Percentiles rank a stretch among this genome's conserved stretches.
phyloP scores from a whole-genome alignment of 2,113 vertebrate genomes.

The Mesoclemmys tuberculata region DNA sequence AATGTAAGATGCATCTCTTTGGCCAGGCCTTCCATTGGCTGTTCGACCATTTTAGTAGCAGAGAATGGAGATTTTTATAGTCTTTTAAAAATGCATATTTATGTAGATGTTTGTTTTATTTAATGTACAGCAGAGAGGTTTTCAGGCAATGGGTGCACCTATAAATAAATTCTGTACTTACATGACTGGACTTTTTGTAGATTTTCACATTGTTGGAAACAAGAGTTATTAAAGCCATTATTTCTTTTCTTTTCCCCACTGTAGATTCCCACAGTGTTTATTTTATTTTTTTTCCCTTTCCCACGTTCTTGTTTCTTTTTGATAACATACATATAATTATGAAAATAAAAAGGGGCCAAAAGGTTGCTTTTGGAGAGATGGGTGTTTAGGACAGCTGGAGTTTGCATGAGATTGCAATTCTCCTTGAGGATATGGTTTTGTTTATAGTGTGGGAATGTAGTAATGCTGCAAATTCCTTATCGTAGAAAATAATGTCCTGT shows the following conservation, averaged over 20 bases:
- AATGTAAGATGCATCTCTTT: neutral
- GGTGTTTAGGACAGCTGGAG: neutral
- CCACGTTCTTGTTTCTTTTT: conserved; percentile 61
- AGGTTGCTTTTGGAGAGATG: conserved; percentile 31
- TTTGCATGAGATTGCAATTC: neutral
- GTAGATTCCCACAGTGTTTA: conserved; percentile 55
- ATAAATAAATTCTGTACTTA: neutral
- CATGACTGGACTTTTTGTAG: neutral
- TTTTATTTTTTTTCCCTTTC: conserved; percentile 65
- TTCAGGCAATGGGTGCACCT: neutral
- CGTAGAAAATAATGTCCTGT: neutral
- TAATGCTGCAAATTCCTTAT: neutral
- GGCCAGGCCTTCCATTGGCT: neutral
- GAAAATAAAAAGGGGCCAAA: conserved; percentile 68
- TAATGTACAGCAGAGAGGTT: conserved; percentile 14
- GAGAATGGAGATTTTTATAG: neutral
- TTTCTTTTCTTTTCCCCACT: neutral
- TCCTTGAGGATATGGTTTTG: neutral
- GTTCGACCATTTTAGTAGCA: neutral
- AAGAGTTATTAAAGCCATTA: neutral
- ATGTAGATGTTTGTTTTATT: neutral
- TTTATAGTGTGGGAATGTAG: neutral
- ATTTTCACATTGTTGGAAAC: neutral
- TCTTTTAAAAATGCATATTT: neutral
- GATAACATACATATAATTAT: conserved; percentile 59